Evolutionary conservation across 1,140 invertebrate genomes (phyloP), one percentile per base, ranked within the genome.

Genomic region (Papilio polytes): DNA sequence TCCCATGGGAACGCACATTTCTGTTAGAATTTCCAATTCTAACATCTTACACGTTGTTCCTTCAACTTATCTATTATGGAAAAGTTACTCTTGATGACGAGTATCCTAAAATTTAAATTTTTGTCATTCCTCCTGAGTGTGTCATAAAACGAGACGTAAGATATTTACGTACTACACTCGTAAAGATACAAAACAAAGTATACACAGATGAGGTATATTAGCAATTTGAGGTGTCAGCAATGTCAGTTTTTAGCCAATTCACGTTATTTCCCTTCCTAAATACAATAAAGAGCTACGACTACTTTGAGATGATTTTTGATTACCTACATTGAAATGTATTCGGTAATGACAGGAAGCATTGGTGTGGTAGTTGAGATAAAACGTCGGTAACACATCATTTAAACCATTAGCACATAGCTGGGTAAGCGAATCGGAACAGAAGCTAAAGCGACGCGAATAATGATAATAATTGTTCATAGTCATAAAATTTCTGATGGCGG

Each of bases 111-210:
- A 63, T 63, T 48, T 31, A 76, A 76, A 76, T 4, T 70, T 51
- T 70, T 51, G 22, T 26, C 46, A 51, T 51, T 76, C 22, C 46
- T 76, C 12, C 46, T 12, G 73, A 70, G 74, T 26, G 46, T 76
- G 22, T 53, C 74, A 26, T 76, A 76, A 76, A 74, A 76, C 10
- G 46, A 4, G 74, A 22, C 46, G 51, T 76, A 76, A 53, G 12
- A 76, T 51, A 76, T 51, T 76, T 76, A 51, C 22, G 20, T 26
- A 3, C 8, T 46, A 10, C n/a, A 41, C 36, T 41, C n/a, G 41
- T 22, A 76, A 48, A 76, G 20, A 51, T 13, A 26, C 74, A 26
- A 22, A 18, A 8, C 18, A 74, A 6, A 3, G n/a, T 22, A 31
- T 15, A 76, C 44, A 53, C 44, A 22, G 8, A 76, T 46, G 26